Base-by-base conservation (phyloP, 2,888 invertebrate genomes). In the Tromatobia lineatoria region DNA sequence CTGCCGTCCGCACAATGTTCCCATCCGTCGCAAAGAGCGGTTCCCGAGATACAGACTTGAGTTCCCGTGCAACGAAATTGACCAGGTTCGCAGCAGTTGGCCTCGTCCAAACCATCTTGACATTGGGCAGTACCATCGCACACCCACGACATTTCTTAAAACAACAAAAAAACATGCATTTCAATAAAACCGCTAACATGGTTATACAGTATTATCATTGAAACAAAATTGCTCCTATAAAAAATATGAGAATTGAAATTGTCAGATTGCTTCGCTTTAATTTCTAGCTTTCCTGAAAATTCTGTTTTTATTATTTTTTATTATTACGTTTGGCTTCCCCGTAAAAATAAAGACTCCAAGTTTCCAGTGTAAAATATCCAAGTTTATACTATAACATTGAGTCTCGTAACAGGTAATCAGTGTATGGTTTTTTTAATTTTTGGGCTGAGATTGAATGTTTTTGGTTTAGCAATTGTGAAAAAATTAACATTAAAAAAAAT, bases 1-100 rank as follows among this genome's bases (percentile, higher is more conserved):
- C 96, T 95, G 0, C 97, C 97, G 94, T 98, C 97, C 0, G 96
- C 96, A 91, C 98, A 98, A 91, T 98, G 96, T 11, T 95, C 95
- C 93, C 95, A 96, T 0, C 96, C 96, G 93, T 98, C 97, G 90
- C 98, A 98, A 0, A 97, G 94, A 8, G 95, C 93, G 0, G 95
- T 94, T 2, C 95, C 94, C 0, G 97, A 95, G 23, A 98, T 95
- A 88, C 98, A 98, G 0, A 96, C 95, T 18, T 96, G 96, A 57
- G 96, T 96, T 78, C 96, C 95, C n/a, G 96, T 96, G 92, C 97
- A 97, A 75, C 96, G 96, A 91, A 97, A 97, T 88, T 95, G 94
- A 0, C 94, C 94, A 0, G 94, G 92, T 69, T 95, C 95, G 90
- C 97, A 97, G 88, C 96, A 96, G 77, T 95, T 95, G 3, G 95